phyloP scores from a whole-genome alignment of 2,797 vertebrate genomes.

The Pipistrellus pipistrellus region DNA sequence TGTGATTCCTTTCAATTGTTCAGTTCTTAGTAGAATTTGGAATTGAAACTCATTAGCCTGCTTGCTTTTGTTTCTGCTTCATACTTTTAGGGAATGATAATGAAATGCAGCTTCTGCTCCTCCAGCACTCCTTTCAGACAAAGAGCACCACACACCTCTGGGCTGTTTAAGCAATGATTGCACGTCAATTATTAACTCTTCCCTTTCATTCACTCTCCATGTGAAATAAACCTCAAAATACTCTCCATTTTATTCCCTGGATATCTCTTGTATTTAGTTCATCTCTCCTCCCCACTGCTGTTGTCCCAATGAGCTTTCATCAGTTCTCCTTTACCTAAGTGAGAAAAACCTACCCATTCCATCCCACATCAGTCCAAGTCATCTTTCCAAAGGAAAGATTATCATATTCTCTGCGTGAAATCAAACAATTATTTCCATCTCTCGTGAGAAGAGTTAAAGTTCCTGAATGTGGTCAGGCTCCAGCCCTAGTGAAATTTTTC shows the following conservation, averaged over 20 bases:
- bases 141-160: not conserved
- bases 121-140: not conserved
- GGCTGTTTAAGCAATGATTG: not conserved
- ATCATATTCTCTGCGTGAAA: not conserved
- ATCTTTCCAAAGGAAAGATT: slow-evolving; percentile 25
- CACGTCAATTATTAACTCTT: not conserved
- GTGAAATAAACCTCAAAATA: slow-evolving; percentile 33
- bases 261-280: not conserved
- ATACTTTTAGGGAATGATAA: not conserved
- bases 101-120: not conserved
- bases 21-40: not conserved
- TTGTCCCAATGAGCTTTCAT: not conserved
- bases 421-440: not conserved
- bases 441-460: not conserved
- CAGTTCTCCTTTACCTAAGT: not conserved
- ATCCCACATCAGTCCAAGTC: not conserved
- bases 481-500: not conserved
- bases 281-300: not conserved
- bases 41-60: not conserved
- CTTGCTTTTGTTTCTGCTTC: not conserved
- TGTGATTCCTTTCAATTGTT: slow-evolving; percentile 41
- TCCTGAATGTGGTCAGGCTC: not conserved
- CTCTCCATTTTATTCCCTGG: not conserved
- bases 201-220: slow-evolving; percentile 8
- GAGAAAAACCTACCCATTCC: not conserved